Base-by-base conservation (phyloP, 2,888 invertebrate species). In the Nephrocerus scutellatus region DNA sequence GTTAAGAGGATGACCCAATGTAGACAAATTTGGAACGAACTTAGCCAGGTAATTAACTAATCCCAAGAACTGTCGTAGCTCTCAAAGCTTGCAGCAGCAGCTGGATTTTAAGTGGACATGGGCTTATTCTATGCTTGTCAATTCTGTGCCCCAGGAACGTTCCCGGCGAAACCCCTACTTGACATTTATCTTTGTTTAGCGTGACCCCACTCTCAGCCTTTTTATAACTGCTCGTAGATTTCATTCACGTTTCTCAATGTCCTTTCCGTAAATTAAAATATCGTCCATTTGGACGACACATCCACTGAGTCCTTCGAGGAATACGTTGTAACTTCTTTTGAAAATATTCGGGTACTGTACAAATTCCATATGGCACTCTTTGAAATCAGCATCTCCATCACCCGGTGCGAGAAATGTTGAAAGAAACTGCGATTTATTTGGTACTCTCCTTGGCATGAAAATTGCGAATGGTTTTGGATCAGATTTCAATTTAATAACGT, bases 131-230 rank as follows among this genome's bases (percentile, higher is more conserved):
- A n/a, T 39, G n/a, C 29, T 31, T 26, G 16, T 43, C 36, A 9
- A 36, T 39, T 32, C 26, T 35, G 24, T 39, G 43, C 23, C 33
- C 43, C 3, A 40, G 39, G 25, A 43, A 39, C 8, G 31, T 39
- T 5, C 32, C n/a, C 3, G 39, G 39, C 24, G 18, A 39, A 6
- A 30, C 21, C 1, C 39, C 33, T 12, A 33, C 21, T 6, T 31
- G 33, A 30, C 38, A 38, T 10, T 42, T 42, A 7, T 30, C 14
- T 16, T 29, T 36, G 9, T 36, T 32, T 10, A 32, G 22, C 4
- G 38, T 38, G 12, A 42, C 30, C 15, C 25, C 30, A 21, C 8
- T 5, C 21, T 26, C 13, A 21, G 30, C 18, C 13, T 33, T 10
- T 14, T 18, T 6, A 41, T 25, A 14, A 33, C 33, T 12, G 36